These are phyloP conservation scores for Cryptophagus acutangulus DNA, from an alignment of 2,888 invertebrate species.

Conservation along the genomic window DNA sequence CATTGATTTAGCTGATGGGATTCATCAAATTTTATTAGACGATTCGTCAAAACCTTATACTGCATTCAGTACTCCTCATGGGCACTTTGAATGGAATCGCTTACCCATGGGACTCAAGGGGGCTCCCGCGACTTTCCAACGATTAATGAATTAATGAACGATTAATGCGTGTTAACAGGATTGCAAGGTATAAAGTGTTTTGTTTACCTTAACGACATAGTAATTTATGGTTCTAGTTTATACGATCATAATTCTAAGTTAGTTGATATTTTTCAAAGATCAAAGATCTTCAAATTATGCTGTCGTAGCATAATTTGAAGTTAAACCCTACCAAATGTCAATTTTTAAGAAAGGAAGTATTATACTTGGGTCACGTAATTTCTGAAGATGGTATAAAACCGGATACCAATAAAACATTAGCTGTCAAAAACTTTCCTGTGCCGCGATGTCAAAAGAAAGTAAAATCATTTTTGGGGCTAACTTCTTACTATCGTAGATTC, in stretches of 20 bases:
- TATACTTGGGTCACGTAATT: slow-evolving; percentile 3
- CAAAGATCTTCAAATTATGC: too few relatives aligned
- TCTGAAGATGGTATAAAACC: slow-evolving; percentile 4
- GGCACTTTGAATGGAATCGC: not conserved
- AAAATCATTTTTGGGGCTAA: too few relatives aligned
- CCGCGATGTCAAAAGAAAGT: too few relatives aligned
- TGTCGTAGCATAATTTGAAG: slow-evolving; percentile 5
- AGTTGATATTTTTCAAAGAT: slow-evolving; percentile 1
- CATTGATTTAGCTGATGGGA: slow-evolving; percentile 4
- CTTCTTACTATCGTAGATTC: too few relatives aligned
- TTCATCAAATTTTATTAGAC: slow-evolving; percentile 5
- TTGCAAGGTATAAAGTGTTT: slow-evolving; percentile 6
- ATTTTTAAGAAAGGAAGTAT: slow-evolving; percentile 5
- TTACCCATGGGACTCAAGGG: slow-evolving; percentile 2
- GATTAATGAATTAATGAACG: slow-evolving; percentile 7
- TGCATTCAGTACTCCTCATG: slow-evolving; percentile 6
- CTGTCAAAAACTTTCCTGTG: too few relatives aligned
- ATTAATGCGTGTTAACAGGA: not conserved
- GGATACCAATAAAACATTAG: not conserved
- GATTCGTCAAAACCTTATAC: not conserved
- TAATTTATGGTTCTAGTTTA: slow-evolving; percentile 3
- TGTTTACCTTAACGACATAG: slow-evolving; percentile 4
- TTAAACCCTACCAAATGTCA: slow-evolving; percentile 4
- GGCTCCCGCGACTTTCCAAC: slow-evolving; percentile 1
- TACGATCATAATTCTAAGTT: not conserved